These are phyloP conservation scores for Myrmophylax atrothorax DNA, from an alignment of 2,113 vertebrate species.

Conservation along the genomic window DNA sequence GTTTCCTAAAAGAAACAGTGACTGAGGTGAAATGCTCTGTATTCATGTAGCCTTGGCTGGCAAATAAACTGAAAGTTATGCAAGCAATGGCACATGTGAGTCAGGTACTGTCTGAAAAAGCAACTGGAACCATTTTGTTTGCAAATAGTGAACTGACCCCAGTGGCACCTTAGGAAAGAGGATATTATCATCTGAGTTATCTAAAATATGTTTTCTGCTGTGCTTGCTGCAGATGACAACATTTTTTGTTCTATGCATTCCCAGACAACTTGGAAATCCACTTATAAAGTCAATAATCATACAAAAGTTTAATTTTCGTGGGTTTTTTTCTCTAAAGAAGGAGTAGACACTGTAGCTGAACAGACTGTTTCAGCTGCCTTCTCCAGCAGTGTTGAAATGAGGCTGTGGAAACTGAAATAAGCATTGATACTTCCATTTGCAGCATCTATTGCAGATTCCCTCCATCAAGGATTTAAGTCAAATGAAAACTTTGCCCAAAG, in stretches of 20 bases:
- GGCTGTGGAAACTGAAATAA: background rate
- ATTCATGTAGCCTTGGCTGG: background rate
- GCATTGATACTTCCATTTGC: background rate
- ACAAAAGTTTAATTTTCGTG: background rate
- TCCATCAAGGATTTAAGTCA: constrained; percentile 13
- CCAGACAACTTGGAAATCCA: background rate
- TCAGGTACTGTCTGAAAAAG: background rate
- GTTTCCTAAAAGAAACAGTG: background rate
- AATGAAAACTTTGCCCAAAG: background rate
- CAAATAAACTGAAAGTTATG: background rate
- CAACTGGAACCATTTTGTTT: background rate
- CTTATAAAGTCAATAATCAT: background rate
- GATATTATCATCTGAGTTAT: background rate
- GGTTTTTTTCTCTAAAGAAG: background rate
- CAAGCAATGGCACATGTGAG: background rate
- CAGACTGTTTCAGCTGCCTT: background rate
- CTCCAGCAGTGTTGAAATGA: background rate
- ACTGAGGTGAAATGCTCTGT: background rate
- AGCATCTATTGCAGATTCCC: background rate
- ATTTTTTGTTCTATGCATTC: background rate
- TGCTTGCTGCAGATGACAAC: background rate
- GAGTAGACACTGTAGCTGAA: background rate
- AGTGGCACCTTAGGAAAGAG: background rate
- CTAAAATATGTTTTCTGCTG: background rate
- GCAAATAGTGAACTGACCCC: background rate